phyloP scores from a whole-genome alignment of 2,113 vertebrate species.

The Leptodactylus fuscus region DNA sequence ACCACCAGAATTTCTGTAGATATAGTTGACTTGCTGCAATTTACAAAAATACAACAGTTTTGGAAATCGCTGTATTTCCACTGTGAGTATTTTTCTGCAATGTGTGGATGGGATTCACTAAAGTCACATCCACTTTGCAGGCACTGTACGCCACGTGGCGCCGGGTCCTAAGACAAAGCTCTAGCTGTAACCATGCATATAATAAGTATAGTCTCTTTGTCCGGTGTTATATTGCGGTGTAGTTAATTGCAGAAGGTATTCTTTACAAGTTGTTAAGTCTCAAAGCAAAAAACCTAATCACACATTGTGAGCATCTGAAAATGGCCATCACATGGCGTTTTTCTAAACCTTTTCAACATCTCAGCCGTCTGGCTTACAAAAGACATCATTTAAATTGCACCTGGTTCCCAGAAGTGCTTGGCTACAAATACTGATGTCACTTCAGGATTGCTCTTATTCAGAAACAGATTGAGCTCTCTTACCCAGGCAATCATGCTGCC shows the following conservation, averaged over 20 bases:
- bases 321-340: neutral
- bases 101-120: too few relatives aligned
- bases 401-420: neutral
- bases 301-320: neutral
- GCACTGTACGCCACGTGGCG: too few relatives aligned
- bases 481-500: neutral
- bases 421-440: conserved; percentile 9
- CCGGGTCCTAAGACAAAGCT: too few relatives aligned
- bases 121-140: too few relatives aligned
- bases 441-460: conserved; percentile 1
- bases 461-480: neutral
- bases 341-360: neutral
- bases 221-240: neutral
- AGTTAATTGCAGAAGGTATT: neutral
- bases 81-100: too few relatives aligned
- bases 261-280: neutral
- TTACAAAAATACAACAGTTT: too few relatives aligned
- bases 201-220: neutral
- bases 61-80: too few relatives aligned
- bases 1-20: too few relatives aligned
- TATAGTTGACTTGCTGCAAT: too few relatives aligned
- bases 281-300: neutral
- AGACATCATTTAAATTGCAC: neutral
- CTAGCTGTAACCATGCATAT: neutral
- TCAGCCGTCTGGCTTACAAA: neutral